These are phyloP conservation scores for Chelonus formosanus DNA, from an alignment of 2,888 invertebrate genomes.

Conservation along the genomic window DNA sequence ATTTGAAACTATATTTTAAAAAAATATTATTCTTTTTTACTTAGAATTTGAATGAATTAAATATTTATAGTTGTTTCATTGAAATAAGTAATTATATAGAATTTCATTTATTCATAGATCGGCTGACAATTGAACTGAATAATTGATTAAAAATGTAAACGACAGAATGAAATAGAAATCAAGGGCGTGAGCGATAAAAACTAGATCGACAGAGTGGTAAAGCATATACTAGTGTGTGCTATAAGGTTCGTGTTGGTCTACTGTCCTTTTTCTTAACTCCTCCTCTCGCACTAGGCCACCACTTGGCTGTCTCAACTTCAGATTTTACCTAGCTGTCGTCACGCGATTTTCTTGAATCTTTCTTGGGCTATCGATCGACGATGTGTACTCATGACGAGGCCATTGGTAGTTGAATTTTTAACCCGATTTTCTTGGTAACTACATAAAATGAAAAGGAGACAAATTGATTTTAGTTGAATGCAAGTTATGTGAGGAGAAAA, in stretches of 20 bases:
- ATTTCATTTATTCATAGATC: slow-evolving; percentile 5
- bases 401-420: slow-evolving; percentile 29
- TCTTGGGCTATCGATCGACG: slow-evolving; percentile 30
- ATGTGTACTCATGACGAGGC: slow-evolving; percentile 19
- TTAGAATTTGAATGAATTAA: no score
- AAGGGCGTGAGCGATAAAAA: neutral
- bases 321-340: slow-evolving; percentile 27
- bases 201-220: slow-evolving; percentile 8
- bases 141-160: slow-evolving; percentile 4
- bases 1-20: no score
- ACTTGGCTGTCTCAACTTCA: slow-evolving; percentile 26
- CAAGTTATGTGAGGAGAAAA: slow-evolving; percentile 10
- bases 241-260: slow-evolving; percentile 13
- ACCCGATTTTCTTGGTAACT: slow-evolving; percentile 12
- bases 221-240: neutral
- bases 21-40: no score
- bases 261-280: slow-evolving; percentile 18
- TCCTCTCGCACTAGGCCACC: slow-evolving; percentile 17
- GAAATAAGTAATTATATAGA: neutral
- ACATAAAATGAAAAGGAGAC: slow-evolving; percentile 8
- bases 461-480: neutral
- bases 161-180: no score
- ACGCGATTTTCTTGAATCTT: slow-evolving; percentile 37
- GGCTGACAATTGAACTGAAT: neutral
- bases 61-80: neutral